Conservation (phyloP, 2,888 invertebrate genomes). For the Camponotus fellah region DNA sequence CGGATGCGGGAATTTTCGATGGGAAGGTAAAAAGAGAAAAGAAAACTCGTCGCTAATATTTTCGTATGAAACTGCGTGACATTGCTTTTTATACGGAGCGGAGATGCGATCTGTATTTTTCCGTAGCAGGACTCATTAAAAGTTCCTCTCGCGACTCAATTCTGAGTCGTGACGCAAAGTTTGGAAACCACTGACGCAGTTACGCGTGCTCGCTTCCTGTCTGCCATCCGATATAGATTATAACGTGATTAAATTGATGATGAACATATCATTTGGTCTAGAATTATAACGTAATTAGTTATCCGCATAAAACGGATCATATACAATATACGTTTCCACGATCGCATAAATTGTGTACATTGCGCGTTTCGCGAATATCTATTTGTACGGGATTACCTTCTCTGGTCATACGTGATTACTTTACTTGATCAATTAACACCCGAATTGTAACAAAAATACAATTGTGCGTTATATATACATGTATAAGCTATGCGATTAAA, state of each 20-base stretch:
- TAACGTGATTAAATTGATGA: conserved; percentile 56
- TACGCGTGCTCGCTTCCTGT: conserved; percentile 46
- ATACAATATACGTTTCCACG: conserved; percentile 39
- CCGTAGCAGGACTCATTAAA: conserved; percentile 32
- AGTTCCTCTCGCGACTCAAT: conserved; percentile 43
- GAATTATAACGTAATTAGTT: conserved; percentile 57
- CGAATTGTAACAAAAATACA: conserved; percentile 36
- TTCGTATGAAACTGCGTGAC: not conserved
- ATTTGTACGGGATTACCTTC: conserved; percentile 46
- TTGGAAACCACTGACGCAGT: conserved; percentile 46
- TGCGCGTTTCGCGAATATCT: conserved; percentile 35
- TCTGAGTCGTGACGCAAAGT: conserved; percentile 27
- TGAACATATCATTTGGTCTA: conserved; percentile 56
- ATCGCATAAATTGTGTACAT: conserved; percentile 37
- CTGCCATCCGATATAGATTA: conserved; percentile 46
- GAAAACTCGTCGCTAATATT: conserved; percentile 8
- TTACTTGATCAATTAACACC: conserved; percentile 54
- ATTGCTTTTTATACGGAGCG: conserved; percentile 12
- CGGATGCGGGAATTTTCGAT: not conserved
- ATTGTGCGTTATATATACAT: not conserved
- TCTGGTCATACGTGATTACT: conserved; percentile 45
- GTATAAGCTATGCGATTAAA: conserved; percentile 36
- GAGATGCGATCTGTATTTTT: conserved; percentile 24
- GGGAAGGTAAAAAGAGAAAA: too few relatives aligned
- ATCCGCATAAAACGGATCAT: conserved; percentile 50